Base-by-base conservation (phyloP, 1,140 invertebrate species). In the Gerris buenoi region DNA sequence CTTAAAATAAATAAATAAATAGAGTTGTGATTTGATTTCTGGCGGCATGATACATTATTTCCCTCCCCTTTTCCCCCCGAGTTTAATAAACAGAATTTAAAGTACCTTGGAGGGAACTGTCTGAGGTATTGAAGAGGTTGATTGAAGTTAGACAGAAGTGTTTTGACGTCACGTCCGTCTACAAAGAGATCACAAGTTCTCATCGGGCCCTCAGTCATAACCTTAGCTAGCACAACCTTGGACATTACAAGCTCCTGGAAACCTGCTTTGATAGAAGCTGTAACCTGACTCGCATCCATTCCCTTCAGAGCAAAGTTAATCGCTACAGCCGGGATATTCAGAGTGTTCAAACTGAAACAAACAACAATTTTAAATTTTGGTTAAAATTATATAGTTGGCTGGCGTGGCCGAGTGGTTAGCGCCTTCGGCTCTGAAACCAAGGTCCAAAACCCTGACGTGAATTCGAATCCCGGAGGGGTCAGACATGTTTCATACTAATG, bases 221-320 rank as follows among this genome's bases (percentile, higher is more conserved):
- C 86, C 69, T 79, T 81, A 68, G 90, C 73, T 25, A 80, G 78
- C 22, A 90, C 75, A 23, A 80, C 76, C 68, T 83, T 82, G 5
- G 83, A 81, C 61, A 78, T 76, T 0, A 88, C 83, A n/a, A 87
- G 76, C 25, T 83, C 77, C 67, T 83, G 84, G 71, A 91, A 91
- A 25, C 83, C 81, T 23, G 82, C 78, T 74, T 87, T 87, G 74
- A 88, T 81, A 68, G 87, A 81, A 25, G 83, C 78, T 1, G 84
- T 81, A 3, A 88, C 82, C 27, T 81, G 82, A 46, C 18, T 46
- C 57, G 86, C 73, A 66, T 84, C 85, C 2, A 88, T 79, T 23
- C 85, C 86, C 23, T 84, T 84, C 23, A 91, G 74, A 33, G 84
- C 83, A 69, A 90, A 86, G 67, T 86, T 81, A 71, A 88, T 83